These are phyloP conservation scores for Gadus macrocephalus DNA, from an alignment of 2,113 vertebrate species.

Conservation along the genomic window DNA sequence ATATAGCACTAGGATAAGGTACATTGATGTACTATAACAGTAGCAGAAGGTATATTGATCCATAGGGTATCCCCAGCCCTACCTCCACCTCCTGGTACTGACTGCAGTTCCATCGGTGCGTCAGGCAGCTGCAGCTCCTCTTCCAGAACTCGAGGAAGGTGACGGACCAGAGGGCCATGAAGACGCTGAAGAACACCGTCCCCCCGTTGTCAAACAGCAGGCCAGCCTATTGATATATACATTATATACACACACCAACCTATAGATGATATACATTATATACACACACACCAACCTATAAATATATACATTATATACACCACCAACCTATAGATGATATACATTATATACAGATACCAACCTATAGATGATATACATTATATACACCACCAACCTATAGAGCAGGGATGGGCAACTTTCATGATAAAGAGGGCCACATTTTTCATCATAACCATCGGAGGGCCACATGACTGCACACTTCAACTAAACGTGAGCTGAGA, in stretches of 20 bases:
- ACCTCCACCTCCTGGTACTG: constrained; percentile 76
- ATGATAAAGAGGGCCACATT: too few species aligned
- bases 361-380: too few species aligned
- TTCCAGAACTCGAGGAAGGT: constrained; percentile 82
- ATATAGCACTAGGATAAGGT: too few species aligned
- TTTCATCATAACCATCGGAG: too few species aligned
- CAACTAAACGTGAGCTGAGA: too few species aligned
- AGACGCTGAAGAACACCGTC: constrained; percentile 77
- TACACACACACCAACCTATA: background rate
- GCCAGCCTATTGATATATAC: constrained; percentile 55
- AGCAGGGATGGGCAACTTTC: too few species aligned
- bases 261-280: too few species aligned
- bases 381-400: background rate
- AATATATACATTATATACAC: too few species aligned
- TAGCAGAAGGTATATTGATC: background rate
- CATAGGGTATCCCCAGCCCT: background rate
- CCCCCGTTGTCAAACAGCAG: constrained; percentile 78
- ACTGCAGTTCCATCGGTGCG: constrained; percentile 78
- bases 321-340: too few species aligned
- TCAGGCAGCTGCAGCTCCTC: constrained; percentile 65
- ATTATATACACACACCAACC: background rate
- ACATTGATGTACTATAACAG: too few species aligned
- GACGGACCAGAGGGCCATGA: constrained; percentile 79
- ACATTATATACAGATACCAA: too few species aligned
- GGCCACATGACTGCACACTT: too few species aligned